Evolutionary conservation across 2,797 vertebrate species (phyloP), one percentile per base, ranked within the genome.

Genomic region (Pseudochromis fuscus): DNA sequence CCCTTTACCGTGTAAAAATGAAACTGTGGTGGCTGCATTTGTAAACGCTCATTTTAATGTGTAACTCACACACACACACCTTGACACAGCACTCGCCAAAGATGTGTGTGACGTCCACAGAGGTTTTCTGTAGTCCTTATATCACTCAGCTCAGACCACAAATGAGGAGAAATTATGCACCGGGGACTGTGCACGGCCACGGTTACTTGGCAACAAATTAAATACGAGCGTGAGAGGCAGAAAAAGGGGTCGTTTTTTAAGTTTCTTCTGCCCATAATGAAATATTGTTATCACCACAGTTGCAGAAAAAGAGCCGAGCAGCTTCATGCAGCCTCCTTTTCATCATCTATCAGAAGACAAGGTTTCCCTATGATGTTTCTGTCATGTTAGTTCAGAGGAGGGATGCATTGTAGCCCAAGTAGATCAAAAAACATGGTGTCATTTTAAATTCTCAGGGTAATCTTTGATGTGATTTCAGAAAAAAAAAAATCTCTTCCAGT

Each of bases 131-230:
- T 65, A 42, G 37, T 15, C 23, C 31, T 76, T 40, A 9, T 24
- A 50, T 35, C 15, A 23, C 27, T 73, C 23, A 13, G 44, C 30
- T 75, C 25, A 38, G 52, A 72, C 48, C 55, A 64, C n/a, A 67
- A 67, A 81, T 58, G 19, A 77, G 50, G 59, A 48, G 48, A 70
- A 65, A 74, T 72, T 51, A 74, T 67, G 62, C 58, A 57, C 33
- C 15, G 7, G 58, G 48, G 68, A 66, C 53, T 51, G 50, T 71
- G 52, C 57, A 64, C 56, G 67, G 61, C 61, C 45, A n/a, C 1
- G 9, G 59, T 83, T 82, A 67, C 72, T 64, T 79, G 52, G 81
- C 65, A 81, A 75, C 71, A 55, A 57, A 67, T 80, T 59, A 55
- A 66, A 49, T 51, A 30, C 19, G 24, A 52, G 38, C 35, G 24